Percentiles rank a stretch among this genome's conserved stretches.
These are phyloP conservation scores for Tiaroga cobitis DNA, from an alignment of 2,797 vertebrate genomes.

Conservation along the genomic window DNA sequence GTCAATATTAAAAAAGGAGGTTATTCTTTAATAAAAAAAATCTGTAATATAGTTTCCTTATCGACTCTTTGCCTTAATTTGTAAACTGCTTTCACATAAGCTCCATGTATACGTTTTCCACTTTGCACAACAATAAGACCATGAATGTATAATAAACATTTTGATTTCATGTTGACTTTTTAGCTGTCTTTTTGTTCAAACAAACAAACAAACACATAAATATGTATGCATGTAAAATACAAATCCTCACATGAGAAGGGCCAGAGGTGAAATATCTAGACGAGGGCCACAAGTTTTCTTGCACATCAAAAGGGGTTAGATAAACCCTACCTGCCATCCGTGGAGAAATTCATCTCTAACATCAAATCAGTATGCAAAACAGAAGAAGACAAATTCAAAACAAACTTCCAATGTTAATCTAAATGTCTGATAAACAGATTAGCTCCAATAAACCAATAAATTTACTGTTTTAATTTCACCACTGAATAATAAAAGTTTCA, in stretches of 20 bases:
- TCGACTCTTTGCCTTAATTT: not conserved
- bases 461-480: not conserved
- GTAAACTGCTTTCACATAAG: not conserved
- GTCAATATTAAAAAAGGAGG: not conserved
- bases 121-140: not conserved
- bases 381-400: constrained; percentile 15
- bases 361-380: constrained; percentile 29
- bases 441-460: constrained; percentile 37
- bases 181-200: too few relatives aligned
- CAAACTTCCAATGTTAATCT: constrained; percentile 27
- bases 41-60: not conserved
- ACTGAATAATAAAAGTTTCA: not conserved
- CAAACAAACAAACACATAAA: not conserved
- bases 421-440: constrained; percentile 43
- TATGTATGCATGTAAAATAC: not conserved
- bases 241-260: not conserved
- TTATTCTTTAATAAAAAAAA: not conserved
- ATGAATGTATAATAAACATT: not conserved
- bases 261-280: not conserved
- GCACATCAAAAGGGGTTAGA: not conserved
- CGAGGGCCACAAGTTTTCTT: not conserved
- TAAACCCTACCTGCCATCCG: not conserved
- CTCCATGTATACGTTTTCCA: not conserved
- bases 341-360: not conserved
- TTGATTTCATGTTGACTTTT: too few relatives aligned